Evolutionary conservation across 2,113 vertebrate genomes (phyloP), one percentile per base, ranked within the genome.

Genomic region (Chiloscyllium plagiosum): DNA sequence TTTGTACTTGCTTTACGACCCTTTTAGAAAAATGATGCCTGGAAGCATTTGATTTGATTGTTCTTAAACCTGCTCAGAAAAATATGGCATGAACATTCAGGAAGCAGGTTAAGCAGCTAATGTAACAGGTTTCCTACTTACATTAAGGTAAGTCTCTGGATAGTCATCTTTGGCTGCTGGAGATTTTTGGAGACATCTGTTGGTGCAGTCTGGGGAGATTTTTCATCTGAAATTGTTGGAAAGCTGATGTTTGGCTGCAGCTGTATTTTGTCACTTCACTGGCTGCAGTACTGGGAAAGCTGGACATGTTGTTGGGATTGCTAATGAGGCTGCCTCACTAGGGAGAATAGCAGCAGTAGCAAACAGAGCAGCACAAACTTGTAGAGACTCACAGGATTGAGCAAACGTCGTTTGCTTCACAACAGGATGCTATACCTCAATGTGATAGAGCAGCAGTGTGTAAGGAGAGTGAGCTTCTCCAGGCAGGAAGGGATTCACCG

Each of bases 21-120:
- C 22, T 92, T 92, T 65, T 66, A 29, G 29, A n/a, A 92, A 92
- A 92, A 17, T 65, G 56, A 33, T 92, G 33, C n/a, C 13, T 33
- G 89, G 15, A 61, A 92, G 56, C 61, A 17, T 92, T 92, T 92
- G 89, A 92, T 92, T 92, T 66, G 89, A 92, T n/a, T 61, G 37
- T 92, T 92, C 89, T 83, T 20, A n/a, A 42, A 17, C n/a, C 78
- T 19, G n/a, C 17, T 29, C 33, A 66, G 56, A 66, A 92, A 89
- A 66, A 65, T 4, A 37, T 66, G 29, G 4, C 29, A 29, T 3
- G 33, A 42, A 33, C 56, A 37, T 29, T 92, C 56, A 65, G 89
- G 56, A 65, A 92, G 17, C 4, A 19, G 78, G 78, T n/a, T 42
- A 37, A 83, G 78, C 52, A 65, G 89, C 17, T 33, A 92, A 92